Base-by-base conservation (phyloP, 2,113 vertebrate species). In the Labeo rohita region DNA sequence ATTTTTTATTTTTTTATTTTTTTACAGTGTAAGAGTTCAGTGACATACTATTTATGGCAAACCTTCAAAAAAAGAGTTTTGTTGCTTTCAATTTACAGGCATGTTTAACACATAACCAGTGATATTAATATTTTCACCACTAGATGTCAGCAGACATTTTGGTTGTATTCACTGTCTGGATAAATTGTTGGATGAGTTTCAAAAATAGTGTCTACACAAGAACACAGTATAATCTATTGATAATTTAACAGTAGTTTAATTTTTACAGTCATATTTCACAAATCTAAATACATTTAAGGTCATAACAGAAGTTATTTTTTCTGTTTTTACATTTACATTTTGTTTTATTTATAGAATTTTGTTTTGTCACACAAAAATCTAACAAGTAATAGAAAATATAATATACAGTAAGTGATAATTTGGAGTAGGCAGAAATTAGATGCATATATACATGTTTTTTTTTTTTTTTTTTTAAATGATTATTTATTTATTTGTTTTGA, bases 91-190 rank as follows among this genome's bases (percentile, higher is more conserved):
- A 21, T 45, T 21, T 72, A 21, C 39, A 43, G 16, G 10, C 9
- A 45, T 73, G 11, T 21, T 21, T 39, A 73, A 15, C 34, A 75
- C 6, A 59, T 73, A 12, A 2, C 8, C 52, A 34, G 82, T 61
- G 39, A 18, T 15, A 11, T 45, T 43, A 50, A 1, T 66, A n/a
- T 45, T 10, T 45, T 56, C 34, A 74, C 85, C 85, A 83, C 80
- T 56, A 77, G 85, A 56, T 87, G 85, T 50, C 80, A 87, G 80
- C 59, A 77, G 21, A 66, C 36, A 3, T 50, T 10, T 52, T 66
- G 8, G n/a, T 6, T 49, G 36, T 6, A 8, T 70, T 39, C 34
- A 9, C 13, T 68, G 23, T 23, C 28, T 66, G 13, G 28, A 23
- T 23, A 23, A 84, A 15, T 54, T 50, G 28, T 36, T 65, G 23